Evolutionary conservation across 2,797 vertebrate genomes (phyloP), one percentile per base, ranked within the genome.

Genomic region (Stomatorhinus walkeri): DNA sequence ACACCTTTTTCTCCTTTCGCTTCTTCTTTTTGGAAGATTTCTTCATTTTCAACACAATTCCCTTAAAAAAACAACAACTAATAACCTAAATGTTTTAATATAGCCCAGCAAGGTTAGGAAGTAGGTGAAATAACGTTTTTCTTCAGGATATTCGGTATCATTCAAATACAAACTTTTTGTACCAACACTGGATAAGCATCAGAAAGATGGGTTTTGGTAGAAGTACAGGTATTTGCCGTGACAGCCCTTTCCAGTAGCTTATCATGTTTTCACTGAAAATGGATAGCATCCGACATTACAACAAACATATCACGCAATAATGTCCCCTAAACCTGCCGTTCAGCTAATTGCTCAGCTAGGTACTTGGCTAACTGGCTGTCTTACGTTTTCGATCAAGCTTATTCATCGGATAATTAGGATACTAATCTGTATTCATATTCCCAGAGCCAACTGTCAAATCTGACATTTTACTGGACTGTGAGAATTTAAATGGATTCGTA

Each of bases 41-140:
- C 90, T 94, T 96, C 94, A 96, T 96, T 92, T 93, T 96, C 89
- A 89, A 91, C 83, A 14, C 46, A 92, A 91, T 90, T 2, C 46
- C 91, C 28, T 36, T 22, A 87, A 84, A 88, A 88, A 28, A 72
- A 72, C 10, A 10, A 36, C 36, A 72, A 72, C 64, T 72, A 36
- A 72, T 16, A 36, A 16, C 64, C 28, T 36, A 16, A 72, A 72
- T 32, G 36, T 72, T 32, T 72, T 72, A 72, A 72, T 36, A 36
- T 36, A 72, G 28, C 64, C 24, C 9, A 68, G 61, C 61, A 32
- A 14, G 8, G 22, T 64, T 64, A 64, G 59, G 59, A 64, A 64
- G 22, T 24, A 61, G 7, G 22, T 24, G 56, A 7, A 10, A 9
- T 61, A 24, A 61, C 61, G 6, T 43, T 79, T 40, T 19, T 79